Conservation (phyloP, 2,113 vertebrate species). For the Etheostoma cragini region DNA sequence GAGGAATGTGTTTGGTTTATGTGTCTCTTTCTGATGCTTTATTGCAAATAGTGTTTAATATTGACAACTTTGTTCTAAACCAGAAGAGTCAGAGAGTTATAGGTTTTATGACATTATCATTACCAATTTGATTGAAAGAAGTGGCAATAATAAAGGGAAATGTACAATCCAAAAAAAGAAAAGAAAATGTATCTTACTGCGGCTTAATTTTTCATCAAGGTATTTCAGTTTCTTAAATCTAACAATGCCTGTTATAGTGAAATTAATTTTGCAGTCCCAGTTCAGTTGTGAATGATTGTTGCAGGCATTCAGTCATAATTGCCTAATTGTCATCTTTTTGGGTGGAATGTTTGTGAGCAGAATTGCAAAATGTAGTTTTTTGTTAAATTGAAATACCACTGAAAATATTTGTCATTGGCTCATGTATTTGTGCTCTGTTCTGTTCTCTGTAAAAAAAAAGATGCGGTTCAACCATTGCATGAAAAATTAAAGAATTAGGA, state of each 20-base stretch:
- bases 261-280: constrained; percentile 11
- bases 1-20: not conserved
- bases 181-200: not conserved
- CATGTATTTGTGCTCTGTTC: constrained; percentile 11
- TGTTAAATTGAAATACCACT: constrained; percentile 2
- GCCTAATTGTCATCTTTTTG: constrained; percentile 1
- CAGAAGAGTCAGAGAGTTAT: not conserved
- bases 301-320: not conserved
- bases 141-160: not conserved
- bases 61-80: constrained; percentile 17
- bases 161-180: not conserved
- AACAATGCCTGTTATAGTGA: not conserved
- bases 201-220: not conserved
- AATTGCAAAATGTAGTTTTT: constrained; percentile 10
- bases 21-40: not conserved
- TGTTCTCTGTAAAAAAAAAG: too few species aligned
- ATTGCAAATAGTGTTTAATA: not conserved
- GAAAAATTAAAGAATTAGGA: constrained; percentile 23
- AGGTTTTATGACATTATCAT: not conserved
- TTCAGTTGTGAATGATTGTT: too few species aligned
- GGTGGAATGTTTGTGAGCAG: not conserved
- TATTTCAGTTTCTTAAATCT: constrained; percentile 18
- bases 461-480: not conserved
- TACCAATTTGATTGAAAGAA: not conserved
- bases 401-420: constrained; percentile 20